Evolutionary conservation across 2,113 vertebrate genomes (phyloP), one percentile per base, ranked within the genome.

Genomic region (Excalfactoria chinensis): DNA sequence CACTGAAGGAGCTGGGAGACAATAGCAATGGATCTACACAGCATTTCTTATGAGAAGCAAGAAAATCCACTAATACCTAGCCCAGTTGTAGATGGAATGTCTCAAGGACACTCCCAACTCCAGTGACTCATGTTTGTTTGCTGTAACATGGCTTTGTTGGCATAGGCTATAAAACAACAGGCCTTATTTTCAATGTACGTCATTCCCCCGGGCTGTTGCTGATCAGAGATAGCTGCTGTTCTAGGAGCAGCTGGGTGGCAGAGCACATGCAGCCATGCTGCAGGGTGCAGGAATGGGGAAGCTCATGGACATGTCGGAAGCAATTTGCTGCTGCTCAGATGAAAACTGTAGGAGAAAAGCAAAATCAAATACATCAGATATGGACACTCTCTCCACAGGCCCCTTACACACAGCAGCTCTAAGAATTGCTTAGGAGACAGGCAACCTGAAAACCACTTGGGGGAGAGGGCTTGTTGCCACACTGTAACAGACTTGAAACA

Each of bases 51-150:
- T 86, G 41, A 67, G 69, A 88, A 80, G 37, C 0, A 0, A 91
- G 28, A 22, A 79, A 90, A 86, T 41, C 43, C 48, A 14, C 55
- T 46, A 70, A 55, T 9, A 85, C 10, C 58, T n/a, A 79, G 37
- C 44, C 49, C 86, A 90, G 51, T 32, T 41, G 11, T 49, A 68
- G 91, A 84, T 84, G 16, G 1, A 58, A 48, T n/a, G 30, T 48
- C 48, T 93, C 75, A 51, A 49, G 76, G 62, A 93, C 68, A 60
- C 73, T 73, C 93, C 70, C 77, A 80, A 15, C 34, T 55, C 58
- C n/a, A 28, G 44, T 90, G 94, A 96, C 44, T 96, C 90, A 90
- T 2, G 40, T 49, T 73, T 58, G 13, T 70, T 67, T 84, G 69
- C 75, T 68, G 51, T 66, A 82, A 67, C 46, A 58, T 5, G 22